Conservation (phyloP, 2,797 vertebrate species). For the Falco peregrinus region DNA sequence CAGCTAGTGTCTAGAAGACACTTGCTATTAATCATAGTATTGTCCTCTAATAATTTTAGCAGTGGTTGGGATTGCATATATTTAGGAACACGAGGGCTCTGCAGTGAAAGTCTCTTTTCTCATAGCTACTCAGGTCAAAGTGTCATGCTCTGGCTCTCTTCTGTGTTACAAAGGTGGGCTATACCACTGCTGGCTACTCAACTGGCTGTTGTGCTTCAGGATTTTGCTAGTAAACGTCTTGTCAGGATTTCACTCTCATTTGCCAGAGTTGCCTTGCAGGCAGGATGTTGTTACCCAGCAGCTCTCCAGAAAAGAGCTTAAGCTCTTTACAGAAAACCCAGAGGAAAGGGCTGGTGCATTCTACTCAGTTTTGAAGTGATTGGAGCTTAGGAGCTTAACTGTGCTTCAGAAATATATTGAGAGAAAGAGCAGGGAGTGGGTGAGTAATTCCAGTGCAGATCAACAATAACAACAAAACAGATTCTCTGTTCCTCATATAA, state of each 20-base stretch:
- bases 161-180: background rate
- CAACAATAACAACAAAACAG: background rate
- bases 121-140: background rate
- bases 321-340: background rate
- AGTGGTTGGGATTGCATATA: background rate
- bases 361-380: background rate
- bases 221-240: background rate
- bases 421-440: background rate
- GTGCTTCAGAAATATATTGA: background rate
- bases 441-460: background rate
- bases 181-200: background rate
- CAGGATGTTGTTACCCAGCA: background rate
- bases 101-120: background rate
- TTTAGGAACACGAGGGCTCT: background rate
- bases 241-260: background rate
- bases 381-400: background rate
- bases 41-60: background rate
- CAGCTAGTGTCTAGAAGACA: background rate
- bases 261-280: background rate
- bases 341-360: background rate
- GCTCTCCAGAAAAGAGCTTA: background rate
- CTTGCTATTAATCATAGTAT: background rate
- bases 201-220: background rate
- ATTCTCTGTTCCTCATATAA: background rate
- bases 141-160: background rate